Evolutionary conservation across 1,140 invertebrate species (phyloP).

Genomic region (Sweltsa coloradensis): DNA sequence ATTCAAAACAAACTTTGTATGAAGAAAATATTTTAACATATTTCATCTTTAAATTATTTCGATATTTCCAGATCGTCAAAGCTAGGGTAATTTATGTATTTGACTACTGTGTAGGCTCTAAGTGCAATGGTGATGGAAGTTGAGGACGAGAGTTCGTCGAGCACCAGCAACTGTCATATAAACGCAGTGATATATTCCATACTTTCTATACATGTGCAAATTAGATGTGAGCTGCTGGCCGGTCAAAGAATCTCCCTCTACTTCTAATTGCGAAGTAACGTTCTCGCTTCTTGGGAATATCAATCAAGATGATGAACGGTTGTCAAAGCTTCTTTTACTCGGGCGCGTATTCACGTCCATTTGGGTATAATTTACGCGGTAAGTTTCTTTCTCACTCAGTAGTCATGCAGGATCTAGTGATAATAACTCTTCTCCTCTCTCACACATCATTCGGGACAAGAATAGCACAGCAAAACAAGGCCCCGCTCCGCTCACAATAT

Average conservation of each 20-base stretch:
- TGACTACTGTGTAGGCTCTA: too few species aligned
- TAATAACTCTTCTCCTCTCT: slow-evolving; percentile 9
- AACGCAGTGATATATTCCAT: too few species aligned
- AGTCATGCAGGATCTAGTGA: slow-evolving; percentile 8
- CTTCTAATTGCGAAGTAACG: slow-evolving; percentile 11
- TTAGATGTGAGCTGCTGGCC: slow-evolving; percentile 2
- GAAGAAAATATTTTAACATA: too few species aligned
- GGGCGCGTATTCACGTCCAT: slow-evolving; percentile 4
- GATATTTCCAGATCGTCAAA: too few species aligned
- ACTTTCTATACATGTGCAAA: slow-evolving; percentile 9
- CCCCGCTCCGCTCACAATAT: slow-evolving; percentile 10
- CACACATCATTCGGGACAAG: slow-evolving; percentile 3
- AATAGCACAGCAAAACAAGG: slow-evolving; percentile 6
- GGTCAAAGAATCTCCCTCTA: slow-evolving; percentile 3
- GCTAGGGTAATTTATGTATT: too few species aligned
- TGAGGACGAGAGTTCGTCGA: too few species aligned
- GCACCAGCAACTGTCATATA: too few species aligned
- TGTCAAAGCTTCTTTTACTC: not conserved
- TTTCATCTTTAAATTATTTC: too few species aligned
- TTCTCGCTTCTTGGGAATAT: slow-evolving; percentile 4
- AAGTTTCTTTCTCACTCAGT: not conserved
- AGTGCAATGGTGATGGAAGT: too few species aligned
- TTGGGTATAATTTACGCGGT: slow-evolving; percentile 8
- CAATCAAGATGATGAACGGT: slow-evolving; percentile 9
- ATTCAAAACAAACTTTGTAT: too few species aligned